phyloP scores from a whole-genome alignment of 2,888 invertebrate species.

The Cantharis nigra region DNA sequence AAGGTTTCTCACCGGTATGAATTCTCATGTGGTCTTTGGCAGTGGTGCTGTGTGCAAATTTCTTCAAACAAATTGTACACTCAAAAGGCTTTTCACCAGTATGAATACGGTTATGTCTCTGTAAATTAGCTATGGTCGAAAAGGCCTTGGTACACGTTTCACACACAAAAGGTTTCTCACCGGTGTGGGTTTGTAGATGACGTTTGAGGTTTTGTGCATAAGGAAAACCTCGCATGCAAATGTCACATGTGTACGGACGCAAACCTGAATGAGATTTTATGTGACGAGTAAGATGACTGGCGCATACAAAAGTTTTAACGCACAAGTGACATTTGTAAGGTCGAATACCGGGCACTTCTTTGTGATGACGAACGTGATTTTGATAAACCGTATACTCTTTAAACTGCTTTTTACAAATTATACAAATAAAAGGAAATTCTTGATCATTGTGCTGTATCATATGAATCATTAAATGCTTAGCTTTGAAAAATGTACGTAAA shows the following conservation, averaged over 20 bases:
- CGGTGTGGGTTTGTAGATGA: constrained; percentile 49
- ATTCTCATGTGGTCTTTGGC: constrained; percentile 48
- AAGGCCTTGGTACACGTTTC: constrained; percentile 45
- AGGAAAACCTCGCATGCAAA: constrained; percentile 46
- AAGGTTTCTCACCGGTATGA: constrained; percentile 50
- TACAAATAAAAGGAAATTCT: constrained; percentile 43
- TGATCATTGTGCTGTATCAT: constrained; percentile 43
- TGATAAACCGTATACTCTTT: constrained; percentile 42
- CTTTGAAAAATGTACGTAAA: constrained; percentile 42
- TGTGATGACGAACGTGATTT: constrained; percentile 39
- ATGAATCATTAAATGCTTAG: constrained; percentile 43
- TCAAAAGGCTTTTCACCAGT: constrained; percentile 49
- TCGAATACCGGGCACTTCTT: constrained; percentile 38
- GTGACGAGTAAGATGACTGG: constrained; percentile 47
- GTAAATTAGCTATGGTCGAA: constrained; percentile 46
- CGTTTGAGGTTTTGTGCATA: constrained; percentile 46
- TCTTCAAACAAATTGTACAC: constrained; percentile 46
- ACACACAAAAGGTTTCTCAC: constrained; percentile 48
- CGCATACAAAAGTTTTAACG: constrained; percentile 44
- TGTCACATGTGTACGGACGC: constrained; percentile 45
- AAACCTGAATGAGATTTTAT: constrained; percentile 48
- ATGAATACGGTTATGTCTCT: constrained; percentile 47
- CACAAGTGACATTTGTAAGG: constrained; percentile 47
- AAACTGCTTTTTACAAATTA: constrained; percentile 45
- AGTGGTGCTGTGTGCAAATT: constrained; percentile 50